Conservation (phyloP, 1,140 invertebrate genomes). For the Drosophila pandora region DNA sequence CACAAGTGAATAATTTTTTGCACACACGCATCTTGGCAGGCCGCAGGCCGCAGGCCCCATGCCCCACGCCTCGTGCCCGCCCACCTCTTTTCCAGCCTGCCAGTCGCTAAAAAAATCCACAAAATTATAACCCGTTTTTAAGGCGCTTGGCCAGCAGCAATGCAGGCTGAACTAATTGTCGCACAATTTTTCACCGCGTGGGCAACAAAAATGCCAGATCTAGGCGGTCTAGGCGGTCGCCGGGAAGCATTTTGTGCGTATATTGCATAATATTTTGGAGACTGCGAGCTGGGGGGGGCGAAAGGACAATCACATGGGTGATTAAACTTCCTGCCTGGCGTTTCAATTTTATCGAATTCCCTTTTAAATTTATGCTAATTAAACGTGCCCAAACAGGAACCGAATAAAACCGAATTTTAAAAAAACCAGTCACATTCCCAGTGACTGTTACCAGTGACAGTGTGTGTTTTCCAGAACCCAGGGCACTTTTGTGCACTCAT, state of each 20-base stretch:
- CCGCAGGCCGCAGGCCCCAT: constrained; percentile 3
- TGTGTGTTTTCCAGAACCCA: constrained; percentile 24
- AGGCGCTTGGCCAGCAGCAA: constrained; percentile 28
- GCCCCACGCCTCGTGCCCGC: constrained; percentile 20
- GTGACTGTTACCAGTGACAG: constrained; percentile 2
- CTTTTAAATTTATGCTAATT: constrained; percentile 53
- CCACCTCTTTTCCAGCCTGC: constrained; percentile 49
- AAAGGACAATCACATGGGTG: constrained; percentile 7
- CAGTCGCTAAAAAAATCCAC: constrained; percentile 13
- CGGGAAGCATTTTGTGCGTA: constrained; percentile 54
- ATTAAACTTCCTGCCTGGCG: constrained; percentile 45
- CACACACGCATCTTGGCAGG: constrained; percentile 66
- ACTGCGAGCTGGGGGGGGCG: background rate
- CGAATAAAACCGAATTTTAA: background rate
- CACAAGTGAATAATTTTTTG: constrained; percentile 48
- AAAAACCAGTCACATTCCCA: constrained; percentile 29
- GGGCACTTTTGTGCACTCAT: constrained; percentile 19
- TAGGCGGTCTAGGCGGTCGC: constrained; percentile 35
- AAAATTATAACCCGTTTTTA: constrained; percentile 47
- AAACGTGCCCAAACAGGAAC: constrained; percentile 51
- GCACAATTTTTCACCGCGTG: constrained; percentile 71
- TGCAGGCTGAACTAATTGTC: constrained; percentile 66
- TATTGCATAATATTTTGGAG: constrained; percentile 37
- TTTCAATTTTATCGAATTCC: constrained; percentile 29
- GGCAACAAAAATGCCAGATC: constrained; percentile 24